Base-by-base conservation (phyloP, 1,140 invertebrate species). In the Batillaria attramentaria region DNA sequence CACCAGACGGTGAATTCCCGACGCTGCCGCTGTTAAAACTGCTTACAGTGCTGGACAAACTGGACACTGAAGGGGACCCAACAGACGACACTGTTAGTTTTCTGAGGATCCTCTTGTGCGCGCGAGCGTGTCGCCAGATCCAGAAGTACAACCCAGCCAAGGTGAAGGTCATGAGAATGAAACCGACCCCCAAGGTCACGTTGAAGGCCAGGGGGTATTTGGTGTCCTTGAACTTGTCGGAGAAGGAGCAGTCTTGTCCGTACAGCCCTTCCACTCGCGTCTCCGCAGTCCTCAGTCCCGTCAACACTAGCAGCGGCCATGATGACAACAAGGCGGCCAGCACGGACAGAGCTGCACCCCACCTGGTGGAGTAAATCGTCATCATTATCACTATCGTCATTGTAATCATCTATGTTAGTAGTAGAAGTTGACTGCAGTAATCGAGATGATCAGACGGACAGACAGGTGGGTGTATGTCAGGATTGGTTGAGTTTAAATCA, bases 181-280 rank as follows among this genome's bases (percentile, higher is more conserved):
- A 88, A 0, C 84, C 75, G 1, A 83, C 24, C 37, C 83, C 82
- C 28, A 86, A 77, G 16, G 84, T 42, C 6, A 50, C 81, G 37
- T 81, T 78, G 54, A 86, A 84, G 10, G 83, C 50, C n/a, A 81
- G 35, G 3, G 83, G 80, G 31, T 75, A 72, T 0, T 72, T 60
- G 18, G 84, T 82, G 10, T 82, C 77, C 2, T 37, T 41, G 43
- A 77, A 84, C 4, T 81, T 60, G 33, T 85, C 82, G 4, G 81
- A 75, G 31, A 85, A 83, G 33, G 82, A 84, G 69, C 87, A 88
- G 68, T 85, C 82, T 4, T 72, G 78, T 6, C 87, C 86, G 2
- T 77, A 78, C 1, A 87, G 50, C 0, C 77, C 83, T 0, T 66
- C 42, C 0, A 77, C 1, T 20, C 33, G 10, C 0, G 78, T 82